These are phyloP conservation scores for Schizopygopsis pylzovi DNA, from an alignment of 2,797 vertebrate genomes.

Conservation along the genomic window DNA sequence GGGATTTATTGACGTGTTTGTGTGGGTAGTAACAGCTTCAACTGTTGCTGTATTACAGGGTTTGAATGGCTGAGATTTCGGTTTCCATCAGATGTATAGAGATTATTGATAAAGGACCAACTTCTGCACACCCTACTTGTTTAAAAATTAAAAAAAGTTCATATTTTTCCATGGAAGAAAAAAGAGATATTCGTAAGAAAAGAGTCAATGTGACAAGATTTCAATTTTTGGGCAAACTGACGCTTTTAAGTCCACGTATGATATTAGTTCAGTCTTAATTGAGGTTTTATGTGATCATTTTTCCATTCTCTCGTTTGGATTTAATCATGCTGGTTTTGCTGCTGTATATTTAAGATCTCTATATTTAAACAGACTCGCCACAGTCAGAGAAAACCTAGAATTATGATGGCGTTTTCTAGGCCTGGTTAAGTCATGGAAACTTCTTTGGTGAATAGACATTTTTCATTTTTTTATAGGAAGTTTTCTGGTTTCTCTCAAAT, in stretches of 20 bases:
- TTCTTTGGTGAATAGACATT: neutral
- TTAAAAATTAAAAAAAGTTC: no score
- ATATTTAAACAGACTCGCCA: slow-evolving; percentile 1
- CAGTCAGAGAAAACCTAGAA: slow-evolving; percentile 3
- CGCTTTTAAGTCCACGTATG: no score
- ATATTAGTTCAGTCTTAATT: neutral
- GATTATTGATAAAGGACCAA: neutral
- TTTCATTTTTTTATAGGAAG: neutral
- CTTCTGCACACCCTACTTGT: neutral
- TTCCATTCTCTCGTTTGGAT: neutral
- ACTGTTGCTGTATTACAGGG: neutral
- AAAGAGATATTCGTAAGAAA: neutral
- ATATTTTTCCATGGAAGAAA: no score
- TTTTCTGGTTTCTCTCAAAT: neutral
- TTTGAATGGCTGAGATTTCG: neutral
- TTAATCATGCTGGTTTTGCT: neutral
- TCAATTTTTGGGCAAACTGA: neutral
- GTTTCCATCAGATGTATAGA: neutral
- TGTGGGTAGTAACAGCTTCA: neutral
- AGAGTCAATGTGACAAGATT: no score
- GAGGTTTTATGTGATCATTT: neutral
- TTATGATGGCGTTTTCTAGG: neutral
- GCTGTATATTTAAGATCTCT: neutral
- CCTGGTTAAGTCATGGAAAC: neutral
- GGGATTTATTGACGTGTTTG: slow-evolving; percentile 8